Evolutionary conservation across 2,113 vertebrate genomes (phyloP).

Genomic region (Phasianus colchicus): DNA sequence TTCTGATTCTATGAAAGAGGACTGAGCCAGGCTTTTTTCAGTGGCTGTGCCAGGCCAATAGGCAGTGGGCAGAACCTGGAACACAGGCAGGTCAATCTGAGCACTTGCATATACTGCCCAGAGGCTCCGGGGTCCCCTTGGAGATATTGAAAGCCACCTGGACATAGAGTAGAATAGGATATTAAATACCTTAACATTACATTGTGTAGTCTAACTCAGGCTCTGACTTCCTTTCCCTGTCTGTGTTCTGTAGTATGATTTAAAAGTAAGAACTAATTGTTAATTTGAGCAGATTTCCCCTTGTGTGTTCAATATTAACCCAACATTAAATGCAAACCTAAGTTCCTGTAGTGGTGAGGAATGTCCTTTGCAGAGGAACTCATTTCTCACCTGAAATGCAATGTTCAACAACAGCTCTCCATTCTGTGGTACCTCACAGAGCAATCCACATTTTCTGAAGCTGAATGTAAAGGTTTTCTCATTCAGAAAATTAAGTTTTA

Average conservation of each 20-base stretch:
- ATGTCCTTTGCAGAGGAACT: neutral
- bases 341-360: neutral
- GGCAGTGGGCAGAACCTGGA: neutral
- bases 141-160: neutral
- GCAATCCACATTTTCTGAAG: neutral
- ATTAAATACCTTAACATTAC: neutral
- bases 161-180: neutral
- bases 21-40: too few species aligned
- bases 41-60: neutral
- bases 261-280: neutral
- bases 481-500: neutral
- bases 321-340: neutral
- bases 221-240: neutral
- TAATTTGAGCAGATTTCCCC: neutral
- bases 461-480: neutral
- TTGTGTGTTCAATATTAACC: neutral
- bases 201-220: neutral
- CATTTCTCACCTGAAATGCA: neutral
- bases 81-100: too few species aligned
- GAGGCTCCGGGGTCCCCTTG: neutral
- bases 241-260: neutral
- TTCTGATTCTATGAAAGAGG: too few species aligned
- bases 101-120: neutral
- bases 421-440: neutral
- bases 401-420: neutral